phyloP scores from a whole-genome alignment of 2,888 invertebrate genomes.

The Liodrosophila aerea region DNA sequence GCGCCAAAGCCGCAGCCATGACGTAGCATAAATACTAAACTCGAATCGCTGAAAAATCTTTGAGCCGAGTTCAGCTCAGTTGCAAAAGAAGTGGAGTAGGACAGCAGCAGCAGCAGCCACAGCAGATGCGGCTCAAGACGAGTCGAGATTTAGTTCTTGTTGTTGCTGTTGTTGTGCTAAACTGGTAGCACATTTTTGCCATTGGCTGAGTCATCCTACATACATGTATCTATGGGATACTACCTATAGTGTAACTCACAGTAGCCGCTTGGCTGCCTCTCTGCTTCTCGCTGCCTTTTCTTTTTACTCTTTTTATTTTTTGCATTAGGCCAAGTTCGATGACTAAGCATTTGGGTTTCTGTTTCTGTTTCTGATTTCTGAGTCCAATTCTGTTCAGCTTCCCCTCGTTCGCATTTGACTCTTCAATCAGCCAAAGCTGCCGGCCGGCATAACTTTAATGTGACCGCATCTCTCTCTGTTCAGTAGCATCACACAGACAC shows the following conservation, averaged over 20 bases:
- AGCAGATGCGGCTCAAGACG: slow-evolving; percentile 2
- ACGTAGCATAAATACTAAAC: slow-evolving; percentile 61
- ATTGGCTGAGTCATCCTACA: slow-evolving; percentile 47
- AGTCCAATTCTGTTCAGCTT: slow-evolving; percentile 33
- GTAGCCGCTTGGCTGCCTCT: slow-evolving; percentile 48
- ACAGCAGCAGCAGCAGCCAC: slow-evolving; percentile 19
- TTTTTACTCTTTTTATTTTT: slow-evolving; percentile 38
- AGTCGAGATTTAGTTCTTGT: slow-evolving; percentile 3
- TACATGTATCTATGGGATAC: slow-evolving; percentile 6
- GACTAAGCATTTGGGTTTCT: slow-evolving; percentile 62
- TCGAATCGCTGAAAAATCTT: slow-evolving; percentile 25
- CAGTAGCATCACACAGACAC: slow-evolving; percentile 17
- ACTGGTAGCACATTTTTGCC: slow-evolving; percentile 69
- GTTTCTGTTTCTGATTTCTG: slow-evolving; percentile 23
- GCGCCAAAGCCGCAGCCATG: slow-evolving; percentile 57
- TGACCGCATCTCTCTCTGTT: slow-evolving; percentile 54
- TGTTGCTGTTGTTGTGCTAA: slow-evolving; percentile 38
- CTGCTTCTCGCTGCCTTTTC: slow-evolving; percentile 22
- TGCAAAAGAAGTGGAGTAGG: slow-evolving; percentile 65
- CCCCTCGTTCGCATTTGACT: not conserved
- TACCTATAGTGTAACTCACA: slow-evolving; percentile 20
- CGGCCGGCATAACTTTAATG: slow-evolving; percentile 70
- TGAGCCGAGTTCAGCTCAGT: slow-evolving; percentile 17
- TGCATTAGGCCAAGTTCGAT: slow-evolving; percentile 75
- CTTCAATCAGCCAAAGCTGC: slow-evolving; percentile 12